These are phyloP conservation scores for Rugalucina vietnamica DNA, from an alignment of 2,888 invertebrate genomes.

Conservation along the genomic window DNA sequence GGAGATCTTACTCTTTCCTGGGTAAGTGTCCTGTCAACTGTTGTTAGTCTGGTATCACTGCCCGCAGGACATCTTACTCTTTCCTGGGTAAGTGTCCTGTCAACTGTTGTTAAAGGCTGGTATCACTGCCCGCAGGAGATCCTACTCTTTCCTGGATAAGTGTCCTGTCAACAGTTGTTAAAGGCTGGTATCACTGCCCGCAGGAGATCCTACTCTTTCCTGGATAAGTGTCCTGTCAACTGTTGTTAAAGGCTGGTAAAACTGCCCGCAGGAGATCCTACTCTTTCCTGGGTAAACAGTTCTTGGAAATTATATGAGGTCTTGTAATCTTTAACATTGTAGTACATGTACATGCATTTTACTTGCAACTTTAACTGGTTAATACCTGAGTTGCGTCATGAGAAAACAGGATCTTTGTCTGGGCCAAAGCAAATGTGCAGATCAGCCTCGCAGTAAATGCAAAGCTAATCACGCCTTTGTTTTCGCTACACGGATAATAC, in stretches of 20 bases:
- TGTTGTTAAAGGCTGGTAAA: conserved; percentile 95
- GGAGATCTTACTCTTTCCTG: conserved; percentile 79
- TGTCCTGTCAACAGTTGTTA: conserved; percentile 95
- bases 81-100: conserved; percentile 94
- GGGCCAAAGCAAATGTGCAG: too few relatives aligned
- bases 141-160: conserved; percentile 94
- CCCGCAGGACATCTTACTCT: conserved; percentile 92
- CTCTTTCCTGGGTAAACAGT: not conserved
- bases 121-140: conserved; percentile 92
- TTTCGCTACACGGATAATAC: too few relatives aligned
- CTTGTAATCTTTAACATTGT: too few relatives aligned
- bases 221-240: conserved; percentile 94
- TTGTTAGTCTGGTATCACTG: conserved; percentile 93
- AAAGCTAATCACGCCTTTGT: too few relatives aligned
- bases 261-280: conserved; percentile 88
- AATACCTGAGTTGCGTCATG: too few relatives aligned
- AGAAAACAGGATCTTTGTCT: too few relatives aligned
- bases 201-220: conserved; percentile 94
- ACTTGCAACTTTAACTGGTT: too few relatives aligned
- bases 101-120: conserved; percentile 96
- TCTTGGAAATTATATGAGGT: too few relatives aligned
- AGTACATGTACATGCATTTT: too few relatives aligned
- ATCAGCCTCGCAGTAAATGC: too few relatives aligned
- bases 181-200: conserved; percentile 95
- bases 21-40: conserved; percentile 83